Evolutionary conservation across 2,797 vertebrate genomes (phyloP).

Genomic region (Cyclura pinguis): DNA sequence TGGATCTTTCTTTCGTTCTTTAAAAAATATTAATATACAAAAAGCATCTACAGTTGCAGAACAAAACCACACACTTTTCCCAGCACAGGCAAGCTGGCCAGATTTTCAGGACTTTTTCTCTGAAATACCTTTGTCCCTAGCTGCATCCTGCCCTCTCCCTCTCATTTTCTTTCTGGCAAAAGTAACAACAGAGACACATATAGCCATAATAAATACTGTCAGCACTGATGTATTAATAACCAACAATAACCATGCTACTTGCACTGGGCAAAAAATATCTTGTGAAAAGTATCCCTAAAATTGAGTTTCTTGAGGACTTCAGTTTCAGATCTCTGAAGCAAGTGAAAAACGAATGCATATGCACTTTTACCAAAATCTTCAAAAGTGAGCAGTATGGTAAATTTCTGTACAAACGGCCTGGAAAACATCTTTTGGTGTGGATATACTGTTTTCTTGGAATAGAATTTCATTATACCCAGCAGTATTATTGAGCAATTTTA

Average conservation of each 20-base stretch:
- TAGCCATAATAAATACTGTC: background rate
- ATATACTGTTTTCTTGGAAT: slow-evolving; percentile 2
- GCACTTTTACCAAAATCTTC: background rate
- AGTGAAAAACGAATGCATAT: background rate
- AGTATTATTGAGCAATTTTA: slow-evolving; percentile 15
- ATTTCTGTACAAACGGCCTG: accelerated
- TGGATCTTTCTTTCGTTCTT: background rate
- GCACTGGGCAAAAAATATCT: background rate
- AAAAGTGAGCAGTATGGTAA: background rate
- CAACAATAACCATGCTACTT: background rate
- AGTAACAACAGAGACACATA: background rate
- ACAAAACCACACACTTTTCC: background rate
- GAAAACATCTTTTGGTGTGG: background rate
- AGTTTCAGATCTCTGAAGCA: background rate
- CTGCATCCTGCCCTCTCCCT: background rate
- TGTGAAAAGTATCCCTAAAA: background rate
- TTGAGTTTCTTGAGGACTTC: background rate
- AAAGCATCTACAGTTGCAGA: background rate
- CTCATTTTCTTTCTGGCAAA: background rate
- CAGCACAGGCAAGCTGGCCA: background rate
- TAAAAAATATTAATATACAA: background rate
- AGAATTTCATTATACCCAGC: accelerated
- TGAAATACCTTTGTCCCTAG: background rate
- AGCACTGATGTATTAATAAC: background rate
- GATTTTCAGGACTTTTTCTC: background rate